Conservation (phyloP, 2,888 invertebrate species). For the Leuctra nigra region DNA sequence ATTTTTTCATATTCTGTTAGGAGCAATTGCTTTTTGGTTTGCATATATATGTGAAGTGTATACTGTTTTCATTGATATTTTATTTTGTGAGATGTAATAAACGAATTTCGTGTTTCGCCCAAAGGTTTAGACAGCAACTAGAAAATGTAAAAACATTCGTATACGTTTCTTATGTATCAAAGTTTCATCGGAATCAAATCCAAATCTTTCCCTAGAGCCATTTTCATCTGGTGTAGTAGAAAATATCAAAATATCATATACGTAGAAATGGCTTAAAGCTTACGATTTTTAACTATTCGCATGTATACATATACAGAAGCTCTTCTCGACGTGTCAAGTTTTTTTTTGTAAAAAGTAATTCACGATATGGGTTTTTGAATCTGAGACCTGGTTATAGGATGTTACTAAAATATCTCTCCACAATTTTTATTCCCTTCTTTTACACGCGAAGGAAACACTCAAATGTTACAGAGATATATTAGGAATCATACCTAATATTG, state of each 20-base stretch:
- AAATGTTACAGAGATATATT: no score
- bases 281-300: conserved; percentile 5
- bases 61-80: neutral
- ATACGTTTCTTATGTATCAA: conserved; percentile 10
- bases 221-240: conserved; percentile 1
- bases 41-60: neutral
- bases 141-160: conserved; percentile 11
- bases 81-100: neutral
- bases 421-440: no score
- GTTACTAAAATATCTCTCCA: neutral
- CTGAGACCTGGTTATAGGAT: neutral
- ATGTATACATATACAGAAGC: neutral
- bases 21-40: neutral
- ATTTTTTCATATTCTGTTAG: neutral
- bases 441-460: no score
- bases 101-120: neutral
- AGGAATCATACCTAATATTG: no score
- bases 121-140: neutral
- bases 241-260: conserved; percentile 1
- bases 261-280: conserved; percentile 4
- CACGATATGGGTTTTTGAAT: conserved; percentile 15
- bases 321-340: conserved; percentile 6
- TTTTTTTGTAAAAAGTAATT: conserved; percentile 5
- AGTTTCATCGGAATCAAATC: conserved; percentile 10
- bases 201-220: conserved; percentile 5